These are phyloP conservation scores for Chaenodraco wilsoni DNA, from an alignment of 2,797 vertebrate genomes.

Conservation along the genomic window DNA sequence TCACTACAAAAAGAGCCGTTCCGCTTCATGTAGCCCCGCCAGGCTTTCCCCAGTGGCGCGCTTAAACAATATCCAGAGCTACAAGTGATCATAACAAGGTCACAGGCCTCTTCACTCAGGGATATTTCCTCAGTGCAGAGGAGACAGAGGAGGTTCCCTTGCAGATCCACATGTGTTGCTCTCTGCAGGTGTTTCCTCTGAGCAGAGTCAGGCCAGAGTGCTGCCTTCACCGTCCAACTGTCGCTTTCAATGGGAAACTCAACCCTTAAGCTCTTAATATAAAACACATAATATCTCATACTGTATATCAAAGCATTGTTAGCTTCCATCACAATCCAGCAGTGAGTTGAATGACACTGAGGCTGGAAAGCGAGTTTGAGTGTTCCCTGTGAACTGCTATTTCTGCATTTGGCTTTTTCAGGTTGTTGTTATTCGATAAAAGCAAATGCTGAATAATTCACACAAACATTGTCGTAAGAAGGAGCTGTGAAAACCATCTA, in stretches of 20 bases:
- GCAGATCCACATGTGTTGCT: slow-evolving; percentile 53
- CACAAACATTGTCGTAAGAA: slow-evolving; percentile 47
- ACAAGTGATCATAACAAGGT: slow-evolving; percentile 49
- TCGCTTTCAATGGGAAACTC: slow-evolving; percentile 50
- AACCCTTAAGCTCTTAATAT: slow-evolving; percentile 47
- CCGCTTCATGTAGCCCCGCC: slow-evolving; percentile 37
- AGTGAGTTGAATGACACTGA: slow-evolving; percentile 1
- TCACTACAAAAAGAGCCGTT: slow-evolving; percentile 12
- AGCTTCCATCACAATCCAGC: slow-evolving; percentile 15
- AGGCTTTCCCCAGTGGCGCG: slow-evolving; percentile 32
- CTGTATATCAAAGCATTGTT: slow-evolving; percentile 48
- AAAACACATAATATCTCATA: slow-evolving; percentile 49
- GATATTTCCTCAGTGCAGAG: slow-evolving; percentile 56
- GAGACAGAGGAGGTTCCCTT: slow-evolving; percentile 42
- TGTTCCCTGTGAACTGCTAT: slow-evolving; percentile 31
- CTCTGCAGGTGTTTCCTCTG: slow-evolving; percentile 79
- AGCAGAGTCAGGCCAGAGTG: slow-evolving; percentile 47
- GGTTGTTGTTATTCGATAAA: slow-evolving; percentile 62
- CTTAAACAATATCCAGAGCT: slow-evolving; percentile 67
- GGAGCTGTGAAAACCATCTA: slow-evolving; percentile 52
- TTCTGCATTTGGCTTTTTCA: slow-evolving; percentile 48
- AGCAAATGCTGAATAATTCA: slow-evolving; percentile 57
- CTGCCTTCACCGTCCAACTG: slow-evolving; percentile 53
- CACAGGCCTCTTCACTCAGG: slow-evolving; percentile 40
- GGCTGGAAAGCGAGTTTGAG: slow-evolving; percentile 25